These are phyloP conservation scores for Leptopterna dolabrata DNA, from an alignment of 2,888 invertebrate species.

Conservation along the genomic window DNA sequence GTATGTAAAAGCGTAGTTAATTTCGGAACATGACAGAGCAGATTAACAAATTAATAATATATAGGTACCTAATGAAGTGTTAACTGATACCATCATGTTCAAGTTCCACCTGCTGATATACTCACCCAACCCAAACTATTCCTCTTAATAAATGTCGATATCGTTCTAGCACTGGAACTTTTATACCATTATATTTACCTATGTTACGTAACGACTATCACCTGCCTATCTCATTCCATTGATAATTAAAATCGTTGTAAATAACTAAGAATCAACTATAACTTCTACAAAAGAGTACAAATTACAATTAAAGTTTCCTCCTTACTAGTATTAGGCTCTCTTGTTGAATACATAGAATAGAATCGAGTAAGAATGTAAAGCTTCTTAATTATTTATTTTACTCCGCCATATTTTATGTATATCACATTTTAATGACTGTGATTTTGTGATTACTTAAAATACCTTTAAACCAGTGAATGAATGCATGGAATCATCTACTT, in stretches of 20 bases:
- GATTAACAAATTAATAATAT: no score
- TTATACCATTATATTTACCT: neutral
- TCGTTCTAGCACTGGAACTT: neutral
- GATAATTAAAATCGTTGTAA: neutral
- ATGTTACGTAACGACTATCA: neutral
- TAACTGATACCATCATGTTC: no score
- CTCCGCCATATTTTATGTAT: neutral
- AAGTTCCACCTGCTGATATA: no score
- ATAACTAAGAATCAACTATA: neutral
- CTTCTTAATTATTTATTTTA: slow-evolving; percentile 5
- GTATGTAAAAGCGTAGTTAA: no score
- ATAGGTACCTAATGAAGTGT: no score
- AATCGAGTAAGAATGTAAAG: neutral
- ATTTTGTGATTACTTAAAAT: slow-evolving; percentile 23
- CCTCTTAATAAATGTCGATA: no score
- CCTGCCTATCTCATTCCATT: neutral
- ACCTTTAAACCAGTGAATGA: neutral
- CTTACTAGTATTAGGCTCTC: neutral
- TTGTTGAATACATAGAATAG: neutral
- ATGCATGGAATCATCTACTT: neutral
- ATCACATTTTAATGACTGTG: slow-evolving; percentile 21
- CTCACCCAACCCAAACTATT: no score
- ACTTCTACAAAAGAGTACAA: slow-evolving; percentile 30
- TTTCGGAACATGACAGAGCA: no score
- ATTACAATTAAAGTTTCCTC: slow-evolving; percentile 20